phyloP scores from a whole-genome alignment of 2,888 invertebrate species.

The Pachliopta kotzebuea region DNA sequence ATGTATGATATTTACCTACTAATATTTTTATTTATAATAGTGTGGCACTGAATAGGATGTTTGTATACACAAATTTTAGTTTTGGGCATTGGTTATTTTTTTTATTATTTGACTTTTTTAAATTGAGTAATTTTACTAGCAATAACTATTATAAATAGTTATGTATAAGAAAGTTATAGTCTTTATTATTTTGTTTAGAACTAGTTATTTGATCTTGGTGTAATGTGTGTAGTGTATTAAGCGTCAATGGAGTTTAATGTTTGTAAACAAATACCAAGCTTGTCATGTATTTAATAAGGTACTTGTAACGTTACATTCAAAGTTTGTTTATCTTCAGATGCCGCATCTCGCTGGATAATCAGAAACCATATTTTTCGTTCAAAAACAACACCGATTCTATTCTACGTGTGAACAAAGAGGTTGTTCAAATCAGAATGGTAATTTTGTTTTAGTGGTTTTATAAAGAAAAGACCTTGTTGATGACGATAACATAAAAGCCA shows the following conservation, averaged over 20 bases:
- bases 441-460: constrained; percentile 2
- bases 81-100: no score
- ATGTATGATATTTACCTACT: no score
- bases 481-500: no score
- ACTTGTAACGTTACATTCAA: constrained; percentile 14
- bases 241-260: constrained; percentile 2
- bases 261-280: constrained; percentile 29
- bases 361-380: neutral
- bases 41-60: no score
- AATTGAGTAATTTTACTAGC: no score
- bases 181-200: neutral
- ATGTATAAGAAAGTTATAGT: no score
- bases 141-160: no score
- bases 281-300: constrained; percentile 29
- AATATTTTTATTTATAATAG: no score
- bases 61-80: no score
- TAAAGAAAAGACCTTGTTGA: neutral
- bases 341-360: constrained; percentile 10
- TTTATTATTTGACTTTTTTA: no score
- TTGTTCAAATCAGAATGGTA: constrained; percentile 22
- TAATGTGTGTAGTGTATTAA: neutral
- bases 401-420: constrained; percentile 6
- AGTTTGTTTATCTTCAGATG: constrained; percentile 27
- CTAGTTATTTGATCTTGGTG: neutral
- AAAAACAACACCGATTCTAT: constrained; percentile 14